A percentile compares a stretch with the other conserved stretches of the same genome.
Evolutionary conservation across 2,113 vertebrate species (phyloP).

Genomic region (Tapirus terrestris): DNA sequence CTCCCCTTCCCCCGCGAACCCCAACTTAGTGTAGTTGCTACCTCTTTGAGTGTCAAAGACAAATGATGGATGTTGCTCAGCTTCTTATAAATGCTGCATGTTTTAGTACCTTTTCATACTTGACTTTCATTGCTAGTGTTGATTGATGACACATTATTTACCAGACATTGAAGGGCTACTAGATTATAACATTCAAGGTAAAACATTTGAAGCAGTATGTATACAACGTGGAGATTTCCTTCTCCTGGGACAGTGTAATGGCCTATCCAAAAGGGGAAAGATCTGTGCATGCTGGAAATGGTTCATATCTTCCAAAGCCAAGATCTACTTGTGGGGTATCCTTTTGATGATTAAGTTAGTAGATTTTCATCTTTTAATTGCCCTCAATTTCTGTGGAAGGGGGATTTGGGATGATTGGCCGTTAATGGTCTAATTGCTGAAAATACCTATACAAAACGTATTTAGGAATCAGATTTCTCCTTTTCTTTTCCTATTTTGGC

Average conservation of each 20-base stretch:
- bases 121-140: conserved; percentile 32
- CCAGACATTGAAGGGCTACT: conserved; percentile 18
- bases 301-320: not conserved
- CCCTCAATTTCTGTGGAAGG: not conserved
- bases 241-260: not conserved
- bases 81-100: conserved; percentile 35
- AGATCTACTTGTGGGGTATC: not conserved
- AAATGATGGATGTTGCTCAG: not conserved
- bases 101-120: conserved; percentile 11
- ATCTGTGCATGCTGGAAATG: not conserved
- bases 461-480: not conserved
- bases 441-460: not conserved
- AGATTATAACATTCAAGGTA: conserved; percentile 53
- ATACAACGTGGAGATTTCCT: not conserved
- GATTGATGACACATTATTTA: conserved; percentile 61
- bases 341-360: not conserved
- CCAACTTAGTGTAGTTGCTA: not conserved
- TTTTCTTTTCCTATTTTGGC: not conserved
- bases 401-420: not conserved
- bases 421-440: not conserved
- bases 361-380: conserved; percentile 46
- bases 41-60: not conserved
- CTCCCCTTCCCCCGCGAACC: fast-evolving
- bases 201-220: not conserved
- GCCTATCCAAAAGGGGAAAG: not conserved